These are phyloP conservation scores for Hemibagrus guttatus DNA, from an alignment of 2,797 vertebrate species.

Conservation along the genomic window DNA sequence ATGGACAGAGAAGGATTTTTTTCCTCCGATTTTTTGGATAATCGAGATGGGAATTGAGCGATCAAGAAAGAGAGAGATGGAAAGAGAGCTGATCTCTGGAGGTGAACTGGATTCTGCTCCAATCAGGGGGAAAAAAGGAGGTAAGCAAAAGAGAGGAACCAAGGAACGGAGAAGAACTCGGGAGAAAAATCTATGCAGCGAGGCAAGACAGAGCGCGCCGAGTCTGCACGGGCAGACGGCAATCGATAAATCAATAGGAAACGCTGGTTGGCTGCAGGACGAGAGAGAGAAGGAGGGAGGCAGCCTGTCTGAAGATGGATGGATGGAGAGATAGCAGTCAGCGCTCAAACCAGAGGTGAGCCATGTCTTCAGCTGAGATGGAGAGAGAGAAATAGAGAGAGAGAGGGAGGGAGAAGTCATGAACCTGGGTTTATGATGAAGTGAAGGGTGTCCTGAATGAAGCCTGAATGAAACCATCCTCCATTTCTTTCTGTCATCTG, in stretches of 20 bases:
- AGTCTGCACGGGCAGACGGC: slow-evolving; percentile 90
- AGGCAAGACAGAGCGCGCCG: slow-evolving; percentile 81
- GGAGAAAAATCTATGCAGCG: slow-evolving; percentile 89
- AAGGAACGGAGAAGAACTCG: slow-evolving; percentile 68
- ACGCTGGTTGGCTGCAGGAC: slow-evolving; percentile 94
- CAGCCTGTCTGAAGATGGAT: slow-evolving; percentile 88
- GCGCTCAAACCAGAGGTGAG: slow-evolving; percentile 80
- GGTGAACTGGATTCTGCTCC: slow-evolving; percentile 89
- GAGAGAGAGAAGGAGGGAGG: slow-evolving; percentile 59
- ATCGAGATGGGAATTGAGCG: slow-evolving; percentile 47
- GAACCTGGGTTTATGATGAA: slow-evolving; percentile 76
- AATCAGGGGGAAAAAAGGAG: slow-evolving; percentile 62
- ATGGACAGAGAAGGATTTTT: background rate
- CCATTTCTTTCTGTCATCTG: background rate
- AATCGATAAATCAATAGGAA: slow-evolving; percentile 99
- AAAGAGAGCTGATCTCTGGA: slow-evolving; percentile 69
- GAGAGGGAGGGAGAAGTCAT: slow-evolving; percentile 68
- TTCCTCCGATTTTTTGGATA: background rate
- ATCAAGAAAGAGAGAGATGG: slow-evolving; percentile 49
- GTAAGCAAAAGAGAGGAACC: slow-evolving; percentile 56
- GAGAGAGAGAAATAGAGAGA: slow-evolving; percentile 66
- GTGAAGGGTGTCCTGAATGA: slow-evolving; percentile 61
- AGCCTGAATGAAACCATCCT: slow-evolving; percentile 2
- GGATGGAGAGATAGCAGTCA: slow-evolving; percentile 81
- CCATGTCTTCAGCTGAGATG: slow-evolving; percentile 76